These are phyloP conservation scores for Autographa gamma DNA, from an alignment of 2,888 invertebrate genomes.

Conservation along the genomic window DNA sequence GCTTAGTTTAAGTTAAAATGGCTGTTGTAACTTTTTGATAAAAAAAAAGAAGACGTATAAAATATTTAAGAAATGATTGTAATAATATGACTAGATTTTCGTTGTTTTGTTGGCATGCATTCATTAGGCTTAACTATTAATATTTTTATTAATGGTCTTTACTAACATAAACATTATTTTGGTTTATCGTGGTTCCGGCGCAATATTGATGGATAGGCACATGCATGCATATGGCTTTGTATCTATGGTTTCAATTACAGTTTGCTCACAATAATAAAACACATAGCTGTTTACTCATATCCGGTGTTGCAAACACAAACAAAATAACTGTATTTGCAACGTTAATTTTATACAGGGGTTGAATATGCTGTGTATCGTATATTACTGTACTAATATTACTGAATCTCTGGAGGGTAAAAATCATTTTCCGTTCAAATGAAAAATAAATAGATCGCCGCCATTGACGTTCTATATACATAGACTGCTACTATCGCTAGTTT, in stretches of 20 bases:
- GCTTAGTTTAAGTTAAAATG: background rate
- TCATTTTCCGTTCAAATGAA: background rate
- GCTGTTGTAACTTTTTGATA: background rate
- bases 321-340: background rate
- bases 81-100: background rate
- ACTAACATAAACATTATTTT: too few species aligned
- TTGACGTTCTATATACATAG: too few species aligned
- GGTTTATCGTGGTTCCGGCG: too few species aligned
- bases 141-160: too few species aligned
- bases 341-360: background rate
- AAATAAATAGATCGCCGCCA: background rate
- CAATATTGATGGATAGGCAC: too few species aligned
- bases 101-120: background rate
- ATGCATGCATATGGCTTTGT: too few species aligned
- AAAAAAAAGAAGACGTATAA: background rate
- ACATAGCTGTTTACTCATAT: too few species aligned
- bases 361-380: background rate
- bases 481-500: too few species aligned
- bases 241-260: too few species aligned
- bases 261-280: too few species aligned
- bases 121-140: too few species aligned
- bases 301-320: too few species aligned
- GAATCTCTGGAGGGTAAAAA: background rate
- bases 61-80: background rate
- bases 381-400: background rate